Percentiles rank a stretch among this genome's conserved stretches.
phyloP scores from a whole-genome alignment of 2,888 invertebrate species.

The Dryobotodes eremita region DNA sequence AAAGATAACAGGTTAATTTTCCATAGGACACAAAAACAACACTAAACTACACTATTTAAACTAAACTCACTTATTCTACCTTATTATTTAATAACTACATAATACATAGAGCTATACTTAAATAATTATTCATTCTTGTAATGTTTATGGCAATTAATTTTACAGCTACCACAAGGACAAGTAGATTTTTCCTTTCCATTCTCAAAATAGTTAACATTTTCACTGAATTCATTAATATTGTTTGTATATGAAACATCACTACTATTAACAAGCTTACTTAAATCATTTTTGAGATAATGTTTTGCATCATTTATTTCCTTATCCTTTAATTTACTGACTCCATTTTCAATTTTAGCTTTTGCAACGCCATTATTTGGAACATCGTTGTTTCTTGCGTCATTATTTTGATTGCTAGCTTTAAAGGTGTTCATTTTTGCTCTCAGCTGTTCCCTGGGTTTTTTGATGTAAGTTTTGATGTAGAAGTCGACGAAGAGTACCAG shows the following conservation, averaged over 20 bases:
- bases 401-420: conserved; percentile 11
- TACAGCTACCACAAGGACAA: conserved; percentile 36
- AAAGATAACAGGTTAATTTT: too few relatives aligned
- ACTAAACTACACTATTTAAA: background rate
- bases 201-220: conserved; percentile 25
- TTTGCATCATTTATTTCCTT: conserved; percentile 7
- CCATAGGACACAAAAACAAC: background rate
- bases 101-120: background rate
- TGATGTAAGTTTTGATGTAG: conserved; percentile 92
- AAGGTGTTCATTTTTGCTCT: background rate
- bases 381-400: background rate
- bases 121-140: conserved; percentile 40
- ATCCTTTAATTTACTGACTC: background rate
- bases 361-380: background rate
- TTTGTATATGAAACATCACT: conserved; percentile 18
- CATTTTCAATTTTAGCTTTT: conserved; percentile 21
- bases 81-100: background rate
- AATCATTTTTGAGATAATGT: conserved; percentile 41
- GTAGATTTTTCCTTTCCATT: conserved; percentile 22
- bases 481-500: conserved; percentile 92
- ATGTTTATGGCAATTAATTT: conserved; percentile 34
- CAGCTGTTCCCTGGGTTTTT: conserved; percentile 71
- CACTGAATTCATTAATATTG: conserved; percentile 16
- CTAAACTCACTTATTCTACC: background rate
- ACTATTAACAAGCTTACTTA: conserved; percentile 34